Conservation (phyloP, 2,797 vertebrate genomes). For the Toxotes lorentzi region DNA sequence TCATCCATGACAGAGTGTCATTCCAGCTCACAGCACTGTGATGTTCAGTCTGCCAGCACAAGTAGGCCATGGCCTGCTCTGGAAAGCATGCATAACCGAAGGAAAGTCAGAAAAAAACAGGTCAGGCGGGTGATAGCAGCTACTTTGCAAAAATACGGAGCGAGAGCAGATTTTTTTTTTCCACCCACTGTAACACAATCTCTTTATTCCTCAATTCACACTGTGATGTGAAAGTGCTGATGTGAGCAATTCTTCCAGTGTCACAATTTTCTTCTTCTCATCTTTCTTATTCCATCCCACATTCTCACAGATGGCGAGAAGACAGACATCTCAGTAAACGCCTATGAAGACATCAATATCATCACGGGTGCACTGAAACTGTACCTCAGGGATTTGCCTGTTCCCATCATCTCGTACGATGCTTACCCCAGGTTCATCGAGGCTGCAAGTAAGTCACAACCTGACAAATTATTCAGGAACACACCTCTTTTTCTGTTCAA, state of each 20-base stretch:
- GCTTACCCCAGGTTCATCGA: slow-evolving; percentile 98
- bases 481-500: slow-evolving; percentile 22
- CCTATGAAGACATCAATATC: slow-evolving; percentile 99
- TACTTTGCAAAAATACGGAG: slow-evolving; percentile 58
- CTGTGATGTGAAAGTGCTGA: slow-evolving; percentile 52
- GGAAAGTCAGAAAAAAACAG: slow-evolving; percentile 75
- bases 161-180: slow-evolving; percentile 16
- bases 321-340: slow-evolving; percentile 97
- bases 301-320: slow-evolving; percentile 94
- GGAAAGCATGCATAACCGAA: slow-evolving; percentile 67
- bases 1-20: slow-evolving; percentile 85
- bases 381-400: slow-evolving; percentile 99
- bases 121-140: slow-evolving; percentile 67
- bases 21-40: slow-evolving; percentile 82
- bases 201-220: slow-evolving; percentile 35
- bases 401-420: slow-evolving; percentile 97
- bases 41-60: slow-evolving; percentile 81
- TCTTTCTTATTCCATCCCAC: slow-evolving; percentile 46
- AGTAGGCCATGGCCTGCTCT: slow-evolving; percentile 79
- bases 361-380: slow-evolving; percentile 99
- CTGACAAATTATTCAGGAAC: slow-evolving; percentile 28
- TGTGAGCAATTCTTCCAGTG: slow-evolving; percentile 34
- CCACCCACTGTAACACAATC: slow-evolving; percentile 26
- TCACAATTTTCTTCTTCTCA: slow-evolving; percentile 39
- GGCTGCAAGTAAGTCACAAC: slow-evolving; percentile 92